These are phyloP conservation scores for Dilophus febrilis DNA, from an alignment of 2,888 invertebrate species.

Conservation along the genomic window DNA sequence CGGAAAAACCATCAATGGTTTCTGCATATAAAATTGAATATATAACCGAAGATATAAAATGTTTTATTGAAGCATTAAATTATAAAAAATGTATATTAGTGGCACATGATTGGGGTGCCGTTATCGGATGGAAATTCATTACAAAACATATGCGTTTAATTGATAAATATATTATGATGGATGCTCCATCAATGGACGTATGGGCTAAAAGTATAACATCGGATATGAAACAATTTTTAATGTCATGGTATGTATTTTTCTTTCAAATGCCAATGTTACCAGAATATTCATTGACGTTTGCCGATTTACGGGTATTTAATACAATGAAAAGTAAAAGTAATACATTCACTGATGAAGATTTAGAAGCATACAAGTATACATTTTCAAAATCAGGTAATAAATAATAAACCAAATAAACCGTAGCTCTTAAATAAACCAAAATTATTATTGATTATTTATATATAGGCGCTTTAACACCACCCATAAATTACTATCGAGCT, in stretches of 20 bases:
- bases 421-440: background rate
- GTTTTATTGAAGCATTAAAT: constrained; percentile 38
- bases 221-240: constrained; percentile 29
- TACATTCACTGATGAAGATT: constrained; percentile 31
- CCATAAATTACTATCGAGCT: constrained; percentile 40
- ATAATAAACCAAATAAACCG: no score
- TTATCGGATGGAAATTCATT: constrained; percentile 37
- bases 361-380: constrained; percentile 41
- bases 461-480: constrained; percentile 36
- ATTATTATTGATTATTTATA: constrained; percentile 1
- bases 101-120: constrained; percentile 53
- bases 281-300: constrained; percentile 33
- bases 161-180: constrained; percentile 36
- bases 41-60: constrained; percentile 40
- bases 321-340: constrained; percentile 10
- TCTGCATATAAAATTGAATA: constrained; percentile 34
- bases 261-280: constrained; percentile 37
- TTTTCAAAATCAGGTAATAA: constrained; percentile 31
- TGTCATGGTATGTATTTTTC: constrained; percentile 40
- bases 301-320: constrained; percentile 31
- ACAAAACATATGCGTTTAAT: constrained; percentile 36
- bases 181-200: constrained; percentile 33
- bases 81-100: constrained; percentile 37
- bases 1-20: constrained; percentile 40
- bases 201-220: constrained; percentile 29